These are phyloP conservation scores for Neosalanx taihuensis DNA, from an alignment of 2,797 vertebrate species.

Conservation along the genomic window DNA sequence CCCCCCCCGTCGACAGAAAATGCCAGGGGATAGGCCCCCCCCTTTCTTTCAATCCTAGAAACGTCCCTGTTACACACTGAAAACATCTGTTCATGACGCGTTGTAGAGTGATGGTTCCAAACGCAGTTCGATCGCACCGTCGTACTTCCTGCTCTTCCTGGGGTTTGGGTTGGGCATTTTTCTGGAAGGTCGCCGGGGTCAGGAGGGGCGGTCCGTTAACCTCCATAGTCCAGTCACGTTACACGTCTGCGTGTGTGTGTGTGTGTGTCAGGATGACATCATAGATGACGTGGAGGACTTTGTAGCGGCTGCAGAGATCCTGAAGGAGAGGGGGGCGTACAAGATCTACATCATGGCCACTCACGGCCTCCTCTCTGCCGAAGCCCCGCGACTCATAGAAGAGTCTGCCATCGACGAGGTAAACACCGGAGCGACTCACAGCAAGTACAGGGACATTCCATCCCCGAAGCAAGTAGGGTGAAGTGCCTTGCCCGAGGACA, in stretches of 20 bases:
- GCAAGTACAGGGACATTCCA: no score
- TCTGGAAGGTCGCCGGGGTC: no score
- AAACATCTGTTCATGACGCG: no score
- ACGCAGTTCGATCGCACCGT: background rate
- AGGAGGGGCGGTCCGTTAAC: background rate
- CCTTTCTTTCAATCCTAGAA: no score
- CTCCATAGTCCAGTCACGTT: background rate
- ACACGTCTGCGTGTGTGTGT: background rate
- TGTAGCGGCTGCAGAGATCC: conserved; percentile 92
- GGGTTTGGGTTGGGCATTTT: background rate
- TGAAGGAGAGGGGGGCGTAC: conserved; percentile 95
- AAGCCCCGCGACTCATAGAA: conserved; percentile 91
- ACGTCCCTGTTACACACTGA: no score
- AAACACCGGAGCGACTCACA: no score
- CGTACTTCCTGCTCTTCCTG: background rate
- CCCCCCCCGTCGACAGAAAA: no score
- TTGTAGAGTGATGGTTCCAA: no score
- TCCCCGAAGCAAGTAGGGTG: background rate
- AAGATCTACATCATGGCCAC: conserved; percentile 99
- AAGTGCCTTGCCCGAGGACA: background rate
- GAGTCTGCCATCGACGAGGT: conserved; percentile 96
- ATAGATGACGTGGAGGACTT: conserved; percentile 95
- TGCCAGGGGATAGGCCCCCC: no score
- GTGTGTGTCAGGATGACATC: conserved; percentile 86
- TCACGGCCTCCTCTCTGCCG: conserved; percentile 92